phyloP scores from a whole-genome alignment of 2,797 vertebrate species.

The Ctenopoma kingsleyae region DNA sequence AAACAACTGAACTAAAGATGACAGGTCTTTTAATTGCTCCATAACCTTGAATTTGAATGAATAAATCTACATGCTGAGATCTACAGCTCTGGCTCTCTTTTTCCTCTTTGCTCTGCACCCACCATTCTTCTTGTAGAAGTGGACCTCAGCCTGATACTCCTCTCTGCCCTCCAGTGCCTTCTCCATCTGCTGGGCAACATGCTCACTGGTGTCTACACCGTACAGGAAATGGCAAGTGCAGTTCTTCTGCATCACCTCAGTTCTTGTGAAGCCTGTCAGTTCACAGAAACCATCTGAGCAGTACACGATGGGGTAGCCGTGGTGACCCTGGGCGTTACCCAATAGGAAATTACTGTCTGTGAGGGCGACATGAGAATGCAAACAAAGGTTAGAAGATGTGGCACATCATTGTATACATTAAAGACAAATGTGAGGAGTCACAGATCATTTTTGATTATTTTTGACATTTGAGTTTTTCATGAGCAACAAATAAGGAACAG shows the following conservation, averaged over 20 bases:
- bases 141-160: constrained; percentile 94
- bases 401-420: too few relatives aligned
- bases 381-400: constrained; percentile 9
- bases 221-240: constrained; percentile 95
- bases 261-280: constrained; percentile 93
- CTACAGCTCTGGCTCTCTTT: background rate
- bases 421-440: background rate
- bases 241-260: constrained; percentile 98
- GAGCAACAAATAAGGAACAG: background rate
- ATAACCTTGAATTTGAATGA: constrained; percentile 10
- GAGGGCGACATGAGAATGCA: background rate
- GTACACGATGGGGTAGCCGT: constrained; percentile 96
- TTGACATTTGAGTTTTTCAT: background rate
- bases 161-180: constrained; percentile 92
- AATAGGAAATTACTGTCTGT: constrained; percentile 98
- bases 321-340: constrained; percentile 94
- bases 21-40: constrained; percentile 13
- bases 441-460: background rate
- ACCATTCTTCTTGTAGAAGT: constrained; percentile 97
- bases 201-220: constrained; percentile 91
- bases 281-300: constrained; percentile 98
- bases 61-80: background rate
- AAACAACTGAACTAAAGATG: constrained; percentile 21
- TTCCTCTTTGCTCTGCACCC: constrained; percentile 48
- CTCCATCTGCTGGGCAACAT: constrained; percentile 89